A percentile compares a stretch with the other conserved stretches of the same genome.
Evolutionary conservation across 2,113 vertebrate genomes (phyloP).

Genomic region (Rousettus leschenaultii): DNA sequence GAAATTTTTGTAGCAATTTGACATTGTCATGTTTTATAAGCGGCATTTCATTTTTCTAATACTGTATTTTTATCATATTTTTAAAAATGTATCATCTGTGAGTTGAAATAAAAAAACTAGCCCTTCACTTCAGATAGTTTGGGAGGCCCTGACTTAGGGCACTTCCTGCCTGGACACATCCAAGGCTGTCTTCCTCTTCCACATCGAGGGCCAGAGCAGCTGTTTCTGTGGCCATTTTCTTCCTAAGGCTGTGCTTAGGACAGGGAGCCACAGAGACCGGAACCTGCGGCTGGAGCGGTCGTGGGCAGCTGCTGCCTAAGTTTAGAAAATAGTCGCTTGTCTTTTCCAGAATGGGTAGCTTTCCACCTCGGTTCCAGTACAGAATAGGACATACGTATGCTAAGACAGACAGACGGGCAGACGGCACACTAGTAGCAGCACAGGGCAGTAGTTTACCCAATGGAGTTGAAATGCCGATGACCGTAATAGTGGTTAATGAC

Average conservation of each 20-base stretch:
- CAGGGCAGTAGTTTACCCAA: neutral
- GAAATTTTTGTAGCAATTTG: neutral
- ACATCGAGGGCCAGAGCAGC: accelerated
- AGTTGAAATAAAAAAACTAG: neutral
- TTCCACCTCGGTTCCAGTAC: neutral
- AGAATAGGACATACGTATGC: neutral
- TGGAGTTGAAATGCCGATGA: neutral
- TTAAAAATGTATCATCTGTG: neutral
- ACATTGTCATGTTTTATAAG: neutral
- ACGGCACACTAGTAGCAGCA: neutral
- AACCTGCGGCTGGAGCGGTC: neutral
- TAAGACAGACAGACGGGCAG: accelerated
- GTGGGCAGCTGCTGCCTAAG: neutral
- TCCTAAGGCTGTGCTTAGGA: neutral
- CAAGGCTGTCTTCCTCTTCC: neutral
- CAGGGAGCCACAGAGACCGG: neutral
- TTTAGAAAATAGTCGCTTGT: neutral
- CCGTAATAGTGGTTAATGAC: neutral
- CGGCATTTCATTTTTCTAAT: neutral
- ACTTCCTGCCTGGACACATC: neutral
- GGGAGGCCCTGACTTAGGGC: neutral
- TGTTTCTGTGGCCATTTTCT: neutral
- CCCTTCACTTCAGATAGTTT: neutral
- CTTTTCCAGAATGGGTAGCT: neutral
- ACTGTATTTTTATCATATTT: neutral